Evolutionary conservation across 2,113 vertebrate genomes (phyloP).

Genomic region (Epinephelus cyanopodus): DNA sequence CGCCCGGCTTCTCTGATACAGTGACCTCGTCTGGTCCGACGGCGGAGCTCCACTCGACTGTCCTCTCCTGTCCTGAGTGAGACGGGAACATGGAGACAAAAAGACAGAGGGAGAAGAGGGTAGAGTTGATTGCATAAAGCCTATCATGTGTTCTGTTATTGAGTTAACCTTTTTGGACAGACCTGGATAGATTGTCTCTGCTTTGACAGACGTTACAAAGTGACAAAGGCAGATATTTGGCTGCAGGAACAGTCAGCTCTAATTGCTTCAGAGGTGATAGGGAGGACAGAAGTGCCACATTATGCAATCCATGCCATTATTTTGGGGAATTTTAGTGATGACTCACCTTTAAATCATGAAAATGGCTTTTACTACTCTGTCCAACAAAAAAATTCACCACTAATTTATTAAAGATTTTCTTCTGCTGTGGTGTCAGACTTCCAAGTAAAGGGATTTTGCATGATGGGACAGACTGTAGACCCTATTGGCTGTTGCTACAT

Average conservation of each 20-base stretch:
- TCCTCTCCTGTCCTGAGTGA: conserved; percentile 63
- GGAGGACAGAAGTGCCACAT: not conserved
- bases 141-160: conserved; percentile 25
- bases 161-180: conserved; percentile 42
- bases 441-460: not conserved
- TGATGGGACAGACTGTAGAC: not conserved
- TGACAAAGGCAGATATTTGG: conserved; percentile 16
- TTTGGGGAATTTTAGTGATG: not conserved
- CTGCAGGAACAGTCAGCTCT: conserved; percentile 1
- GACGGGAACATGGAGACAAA: not conserved
- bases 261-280: not conserved
- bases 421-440: not conserved
- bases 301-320: not conserved
- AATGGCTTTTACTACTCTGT: no score
- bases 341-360: not conserved
- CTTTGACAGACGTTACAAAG: conserved; percentile 27
- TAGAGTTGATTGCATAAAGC: conserved; percentile 39
- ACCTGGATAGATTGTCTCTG: conserved; percentile 26
- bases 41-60: conserved; percentile 59
- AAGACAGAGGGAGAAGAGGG: conserved; percentile 2
- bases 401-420: not conserved
- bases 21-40: conserved; percentile 7
- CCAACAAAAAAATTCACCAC: no score
- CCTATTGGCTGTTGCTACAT: not conserved
- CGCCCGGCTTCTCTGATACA: conserved; percentile 41